A percentile compares a stretch with the other conserved stretches of the same genome.
phyloP scores from a whole-genome alignment of 2,888 invertebrate species.

The Lacanobia oleracea region DNA sequence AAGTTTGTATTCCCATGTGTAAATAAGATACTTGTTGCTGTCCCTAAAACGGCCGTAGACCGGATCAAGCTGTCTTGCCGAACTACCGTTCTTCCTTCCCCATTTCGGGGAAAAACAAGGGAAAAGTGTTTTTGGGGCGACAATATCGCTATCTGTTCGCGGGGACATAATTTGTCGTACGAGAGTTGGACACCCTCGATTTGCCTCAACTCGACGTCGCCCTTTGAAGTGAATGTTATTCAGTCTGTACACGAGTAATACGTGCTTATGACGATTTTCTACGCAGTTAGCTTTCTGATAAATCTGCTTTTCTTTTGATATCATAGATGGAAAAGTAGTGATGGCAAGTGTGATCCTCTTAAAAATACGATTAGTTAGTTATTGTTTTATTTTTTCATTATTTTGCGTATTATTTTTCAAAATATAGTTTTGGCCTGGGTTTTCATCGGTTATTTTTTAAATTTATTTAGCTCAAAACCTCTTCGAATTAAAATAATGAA shows the following conservation, averaged over 20 bases:
- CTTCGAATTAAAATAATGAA: not conserved
- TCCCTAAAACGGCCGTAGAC: constrained; percentile 79
- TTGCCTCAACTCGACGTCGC: constrained; percentile 61
- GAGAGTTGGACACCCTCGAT: constrained; percentile 75
- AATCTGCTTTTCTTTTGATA: constrained; percentile 1
- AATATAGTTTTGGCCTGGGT: not conserved
- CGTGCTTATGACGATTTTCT: constrained; percentile 37
- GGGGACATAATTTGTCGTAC: constrained; percentile 85
- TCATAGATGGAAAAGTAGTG: not conserved
- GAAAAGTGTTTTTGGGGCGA: constrained; percentile 85
- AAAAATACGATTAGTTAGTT: not conserved
- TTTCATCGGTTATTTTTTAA: not conserved
- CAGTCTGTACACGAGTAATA: constrained; percentile 27
- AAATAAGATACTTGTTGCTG: constrained; percentile 85
- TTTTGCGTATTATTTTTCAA: too few species aligned
- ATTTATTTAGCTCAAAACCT: not conserved
- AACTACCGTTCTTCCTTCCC: constrained; percentile 84
- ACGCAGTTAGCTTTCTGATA: constrained; percentile 2
- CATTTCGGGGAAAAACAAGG: constrained; percentile 83
- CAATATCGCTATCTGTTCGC: constrained; percentile 85
- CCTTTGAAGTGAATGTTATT: constrained; percentile 69
- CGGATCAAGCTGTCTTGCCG: constrained; percentile 88
- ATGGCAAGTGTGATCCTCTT: not conserved
- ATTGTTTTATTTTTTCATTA: too few species aligned
- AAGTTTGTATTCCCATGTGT: constrained; percentile 77